Base-by-base conservation (phyloP, 2,888 invertebrate genomes). In the Caenorhabditis sp. region DNA sequence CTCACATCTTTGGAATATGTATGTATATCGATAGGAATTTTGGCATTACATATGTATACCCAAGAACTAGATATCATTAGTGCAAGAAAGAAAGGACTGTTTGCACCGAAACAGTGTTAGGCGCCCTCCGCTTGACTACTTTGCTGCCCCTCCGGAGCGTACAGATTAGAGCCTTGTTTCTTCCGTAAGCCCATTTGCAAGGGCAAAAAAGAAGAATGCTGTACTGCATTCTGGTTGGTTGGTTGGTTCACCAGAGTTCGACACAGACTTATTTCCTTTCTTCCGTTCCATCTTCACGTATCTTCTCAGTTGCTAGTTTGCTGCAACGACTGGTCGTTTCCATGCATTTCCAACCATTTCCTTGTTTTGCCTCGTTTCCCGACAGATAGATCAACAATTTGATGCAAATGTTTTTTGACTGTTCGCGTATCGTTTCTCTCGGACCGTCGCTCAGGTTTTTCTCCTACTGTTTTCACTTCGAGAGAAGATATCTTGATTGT, bases 11-110 rank as follows among this genome's bases (percentile, higher is more conserved):
- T 64, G n/a, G 11, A 56, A 56, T 56, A 56, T 32, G 26, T 56
- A 56, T 64, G 35, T 56, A 44, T 71, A 64, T 62, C 56, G 22
- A 64, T 56, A 26, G 40, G 62, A 64, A 58, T 50, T 24, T 51
- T n/a, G 28, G 8, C 18, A n/a, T 51, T 65, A 74, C 74, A 74
- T 60, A 67, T 74, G 74, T 74, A 74, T 74, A 76, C 76, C 44
- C n/a, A 76, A 76, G 76, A 76, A 76, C 76, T 67, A 76, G 76
- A 76, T 76, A 76, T 76, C 65, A 74, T 72, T 64, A 72, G 61
- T 60, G 69, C 28, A 24, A 47, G 47, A 47, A 40, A 40, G 15
- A 40, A n/a, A 47, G 40, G 72, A 58, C 64, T 72, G 72, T 72
- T 72, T 72, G 72, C 72, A 47, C 56, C 72, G 62, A 55, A 62